These are phyloP conservation scores for Digitonthophagus gazella DNA, from an alignment of 2,888 invertebrate species.

Conservation along the genomic window DNA sequence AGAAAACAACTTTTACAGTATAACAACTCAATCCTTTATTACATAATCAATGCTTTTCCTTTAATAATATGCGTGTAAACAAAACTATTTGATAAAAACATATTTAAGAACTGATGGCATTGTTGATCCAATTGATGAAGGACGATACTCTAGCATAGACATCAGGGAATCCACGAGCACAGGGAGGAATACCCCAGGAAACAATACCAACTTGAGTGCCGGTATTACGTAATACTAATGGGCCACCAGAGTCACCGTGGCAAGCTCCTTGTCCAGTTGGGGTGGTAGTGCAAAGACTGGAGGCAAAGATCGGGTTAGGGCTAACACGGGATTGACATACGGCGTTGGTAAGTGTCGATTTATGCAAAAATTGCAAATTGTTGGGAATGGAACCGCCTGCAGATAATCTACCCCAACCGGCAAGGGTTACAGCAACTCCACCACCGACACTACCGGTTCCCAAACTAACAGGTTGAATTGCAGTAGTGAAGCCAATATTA, in stretches of 20 bases:
- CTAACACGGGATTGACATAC: slow-evolving; percentile 54
- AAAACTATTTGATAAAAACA: neutral
- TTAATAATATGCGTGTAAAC: no score
- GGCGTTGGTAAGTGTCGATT: slow-evolving; percentile 53
- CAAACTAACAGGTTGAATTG: slow-evolving; percentile 28
- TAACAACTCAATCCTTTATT: no score
- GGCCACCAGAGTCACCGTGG: slow-evolving; percentile 59
- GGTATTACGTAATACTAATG: slow-evolving; percentile 47
- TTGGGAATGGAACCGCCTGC: slow-evolving; percentile 58
- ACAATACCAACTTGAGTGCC: slow-evolving; percentile 53
- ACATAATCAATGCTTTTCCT: no score
- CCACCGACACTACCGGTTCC: slow-evolving; percentile 22
- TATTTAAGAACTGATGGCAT: neutral
- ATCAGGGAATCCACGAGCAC: slow-evolving; percentile 57
- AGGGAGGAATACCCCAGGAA: slow-evolving; percentile 56
- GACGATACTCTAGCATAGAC: slow-evolving; percentile 55
- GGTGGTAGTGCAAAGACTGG: slow-evolving; percentile 60
- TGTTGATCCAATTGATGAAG: slow-evolving; percentile 52
- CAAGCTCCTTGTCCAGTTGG: slow-evolving; percentile 59
- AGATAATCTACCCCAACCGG: slow-evolving; percentile 39
- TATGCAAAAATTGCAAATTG: slow-evolving; percentile 56
- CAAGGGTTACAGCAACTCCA: slow-evolving; percentile 24
- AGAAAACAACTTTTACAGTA: no score
- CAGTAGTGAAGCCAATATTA: slow-evolving; percentile 24
- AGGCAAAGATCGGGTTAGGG: slow-evolving; percentile 48